A percentile compares a stretch with the other conserved stretches of the same genome.
Conservation (phyloP, 1,140 invertebrate species). For the Calycopis cecrops region DNA sequence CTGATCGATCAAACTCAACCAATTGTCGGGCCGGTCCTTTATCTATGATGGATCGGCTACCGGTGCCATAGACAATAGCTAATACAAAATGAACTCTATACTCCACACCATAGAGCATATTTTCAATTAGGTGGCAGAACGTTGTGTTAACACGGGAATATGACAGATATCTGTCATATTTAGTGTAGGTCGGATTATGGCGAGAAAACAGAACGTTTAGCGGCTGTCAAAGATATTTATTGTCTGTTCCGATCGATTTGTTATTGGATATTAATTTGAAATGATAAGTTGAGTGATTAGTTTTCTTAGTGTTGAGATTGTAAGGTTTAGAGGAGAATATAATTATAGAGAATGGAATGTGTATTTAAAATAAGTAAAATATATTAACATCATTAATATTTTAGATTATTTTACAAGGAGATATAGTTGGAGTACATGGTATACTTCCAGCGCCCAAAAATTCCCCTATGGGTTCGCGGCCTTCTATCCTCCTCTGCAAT, state of each 20-base stretch:
- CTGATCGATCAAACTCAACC: constrained; percentile 22
- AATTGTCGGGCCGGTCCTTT: constrained; percentile 18
- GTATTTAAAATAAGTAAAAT: too few species aligned
- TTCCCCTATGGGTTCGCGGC: too few species aligned
- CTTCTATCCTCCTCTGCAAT: too few species aligned
- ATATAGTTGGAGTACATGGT: too few species aligned
- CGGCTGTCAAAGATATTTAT: constrained; percentile 10
- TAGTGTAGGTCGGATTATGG: constrained; percentile 12
- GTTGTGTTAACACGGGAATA: constrained; percentile 16
- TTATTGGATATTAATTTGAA: constrained; percentile 5
- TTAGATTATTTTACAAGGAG: too few species aligned
- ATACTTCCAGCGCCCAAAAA: too few species aligned
- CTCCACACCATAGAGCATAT: not conserved
- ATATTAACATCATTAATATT: too few species aligned
- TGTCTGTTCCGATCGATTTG: constrained; percentile 6
- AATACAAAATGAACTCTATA: not conserved
- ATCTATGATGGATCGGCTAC: constrained; percentile 22
- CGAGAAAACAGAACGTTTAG: constrained; percentile 10
- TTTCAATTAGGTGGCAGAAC: not conserved
- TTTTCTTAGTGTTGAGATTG: too few species aligned
- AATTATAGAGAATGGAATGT: too few species aligned
- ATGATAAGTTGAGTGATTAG: not conserved
- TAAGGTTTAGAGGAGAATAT: too few species aligned
- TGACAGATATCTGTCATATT: constrained; percentile 19
- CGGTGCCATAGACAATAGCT: constrained; percentile 1